Evolutionary conservation across 2,113 vertebrate species (phyloP), one percentile per base, ranked within the genome.

Genomic region (Nesogale talazaci): DNA sequence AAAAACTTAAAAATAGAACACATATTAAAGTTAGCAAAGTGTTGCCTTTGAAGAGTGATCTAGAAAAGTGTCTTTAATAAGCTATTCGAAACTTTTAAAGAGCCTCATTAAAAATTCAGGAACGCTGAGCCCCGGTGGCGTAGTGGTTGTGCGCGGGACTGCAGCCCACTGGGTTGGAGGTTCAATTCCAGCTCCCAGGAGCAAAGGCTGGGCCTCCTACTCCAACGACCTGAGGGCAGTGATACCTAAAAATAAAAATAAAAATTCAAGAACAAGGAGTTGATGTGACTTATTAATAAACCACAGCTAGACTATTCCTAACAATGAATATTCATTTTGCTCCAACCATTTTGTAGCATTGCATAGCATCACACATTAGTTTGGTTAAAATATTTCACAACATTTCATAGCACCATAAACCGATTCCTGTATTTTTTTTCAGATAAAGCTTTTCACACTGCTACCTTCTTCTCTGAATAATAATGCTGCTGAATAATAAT

Each of bases 401-500:
- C 3, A 19, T 34, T 17, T 65, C 2, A 15, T 3, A 14, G 29
- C 19, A 40, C 1, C 6, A 40, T 40, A 1, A 93, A 83, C 75
- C 42, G 79, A 72, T 78, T 88, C 10, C 3, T 67, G 27, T 67
- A 9, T n/a, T n/a, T n/a, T n/a, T 79, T 81, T 77, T 17, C 75
- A 77, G 75, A 46, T 77, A 52, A 77, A 77, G 1, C 12, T 17
- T 17, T 52, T 17, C 40, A 19, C 75, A 29, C 27, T 77, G 23
- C 6, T 6, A 63, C 7, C 22, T 27, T 29, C 42, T 77, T 3
- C 27, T 77, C 40, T 12, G 19, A 85, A 70, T n/a, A n/a, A n/a
- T 70, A 29, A 85, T 85, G 42, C 42, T 52, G 15, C 27, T 86
- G 86, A 46, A 83, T 82, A 91, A 25, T 42, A 91, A 70, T 72